These are phyloP conservation scores for Platichthys stellatus DNA, from an alignment of 2,113 vertebrate genomes.

Conservation along the genomic window DNA sequence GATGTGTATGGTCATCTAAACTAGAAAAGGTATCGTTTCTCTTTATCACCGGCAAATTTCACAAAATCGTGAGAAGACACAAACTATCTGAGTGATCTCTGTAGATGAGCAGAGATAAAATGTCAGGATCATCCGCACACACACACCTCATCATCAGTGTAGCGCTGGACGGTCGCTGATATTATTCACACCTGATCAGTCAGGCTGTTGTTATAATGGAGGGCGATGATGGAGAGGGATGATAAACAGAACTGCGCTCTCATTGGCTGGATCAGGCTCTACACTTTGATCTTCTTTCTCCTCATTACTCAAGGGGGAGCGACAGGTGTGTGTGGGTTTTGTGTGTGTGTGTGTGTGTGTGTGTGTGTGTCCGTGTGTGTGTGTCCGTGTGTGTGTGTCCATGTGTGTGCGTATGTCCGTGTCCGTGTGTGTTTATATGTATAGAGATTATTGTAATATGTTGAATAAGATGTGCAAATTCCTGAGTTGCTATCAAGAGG, in stretches of 20 bases:
- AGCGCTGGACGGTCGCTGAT: constrained; percentile 30
- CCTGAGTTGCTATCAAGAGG: constrained; percentile 6
- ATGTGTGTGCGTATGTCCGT: constrained; percentile 16
- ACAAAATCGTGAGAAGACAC: too few relatives aligned
- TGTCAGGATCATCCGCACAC: constrained; percentile 38
- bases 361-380: constrained; percentile 29
- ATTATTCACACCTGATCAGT: constrained; percentile 71
- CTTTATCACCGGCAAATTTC: too few relatives aligned
- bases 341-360: constrained; percentile 30
- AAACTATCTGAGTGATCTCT: constrained; percentile 2
- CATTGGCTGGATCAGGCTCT: constrained; percentile 68
- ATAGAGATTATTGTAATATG: constrained; percentile 11
- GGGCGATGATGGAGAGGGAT: constrained; percentile 60
- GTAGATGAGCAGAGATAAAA: constrained; percentile 20
- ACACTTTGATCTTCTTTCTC: constrained; percentile 72
- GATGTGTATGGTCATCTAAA: too few relatives aligned
- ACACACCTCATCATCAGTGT: constrained; percentile 64
- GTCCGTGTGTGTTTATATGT: constrained; percentile 32
- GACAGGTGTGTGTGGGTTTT: constrained; percentile 45
- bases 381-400: constrained; percentile 14
- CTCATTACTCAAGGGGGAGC: constrained; percentile 60
- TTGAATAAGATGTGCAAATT: constrained; percentile 37
- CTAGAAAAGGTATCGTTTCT: too few relatives aligned
- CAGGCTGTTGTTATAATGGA: constrained; percentile 59
- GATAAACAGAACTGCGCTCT: constrained; percentile 61